Base-by-base conservation (phyloP, 2,888 invertebrate genomes). In the Lingula anatina region DNA sequence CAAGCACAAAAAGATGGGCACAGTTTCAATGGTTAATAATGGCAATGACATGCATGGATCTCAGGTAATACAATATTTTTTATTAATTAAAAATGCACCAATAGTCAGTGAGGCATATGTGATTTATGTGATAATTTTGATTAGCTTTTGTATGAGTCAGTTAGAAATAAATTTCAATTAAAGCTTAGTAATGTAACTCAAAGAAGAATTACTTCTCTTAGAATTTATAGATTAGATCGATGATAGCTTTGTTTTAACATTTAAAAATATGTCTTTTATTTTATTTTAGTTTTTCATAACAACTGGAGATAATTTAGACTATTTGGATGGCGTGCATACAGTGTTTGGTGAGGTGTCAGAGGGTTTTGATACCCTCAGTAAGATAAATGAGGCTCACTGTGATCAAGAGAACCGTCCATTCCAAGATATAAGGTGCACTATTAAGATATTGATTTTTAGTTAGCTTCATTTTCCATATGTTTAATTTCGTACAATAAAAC, bases 231-330 rank as follows among this genome's bases (percentile, higher is more conserved):
- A n/a, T n/a, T n/a, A n/a, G n/a, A n/a, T n/a, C n/a, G n/a, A n/a
- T n/a, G n/a, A n/a, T n/a, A n/a, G n/a, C n/a, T n/a, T n/a, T n/a
- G n/a, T n/a, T n/a, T n/a, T n/a, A n/a, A n/a, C n/a, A n/a, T n/a
- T n/a, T n/a, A n/a, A n/a, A n/a, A n/a, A n/a, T n/a, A n/a, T n/a
- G n/a, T n/a, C n/a, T n/a, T 15, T 23, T 38, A 18, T 90, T 36
- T 91, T 89, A 2, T 93, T 92, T 0, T 94, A 99, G 77, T 99
- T 99, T 78, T 96, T 96, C 74, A 85, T 99, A 49, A 97, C 99
- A 0, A 81, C 99, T 9, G 89, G 86, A 1, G 82, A 88, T 3
- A 87, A 93, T 65, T 81, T 97, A 35, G 88, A 88, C 50, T 96
- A 93, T 15, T 79, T 99, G 50, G 95, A 99, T 77, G 76, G 71